These are phyloP conservation scores for Rhinoderma darwinii DNA, from an alignment of 2,113 vertebrate genomes.

Conservation along the genomic window DNA sequence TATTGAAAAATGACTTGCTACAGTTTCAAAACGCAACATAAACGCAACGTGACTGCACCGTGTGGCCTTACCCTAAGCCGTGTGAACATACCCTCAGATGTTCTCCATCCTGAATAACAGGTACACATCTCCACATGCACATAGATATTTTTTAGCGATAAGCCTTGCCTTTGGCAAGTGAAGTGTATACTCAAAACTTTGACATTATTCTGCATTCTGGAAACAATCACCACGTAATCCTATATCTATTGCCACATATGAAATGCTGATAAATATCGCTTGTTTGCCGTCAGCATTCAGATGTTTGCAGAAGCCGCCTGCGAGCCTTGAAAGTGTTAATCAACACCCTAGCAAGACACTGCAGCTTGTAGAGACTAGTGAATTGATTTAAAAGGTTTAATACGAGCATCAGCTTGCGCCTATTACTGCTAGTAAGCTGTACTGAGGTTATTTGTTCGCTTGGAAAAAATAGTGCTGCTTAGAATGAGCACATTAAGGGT, in stretches of 20 bases:
- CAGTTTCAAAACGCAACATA: no score
- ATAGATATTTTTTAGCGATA: background rate
- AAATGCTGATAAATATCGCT: background rate
- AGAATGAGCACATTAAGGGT: constrained; percentile 96
- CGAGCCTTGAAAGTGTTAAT: constrained; percentile 53
- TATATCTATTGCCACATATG: background rate
- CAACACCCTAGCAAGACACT: constrained; percentile 84
- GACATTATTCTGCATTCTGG: background rate
- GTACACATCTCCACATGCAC: background rate
- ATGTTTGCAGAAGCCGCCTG: constrained; percentile 23
- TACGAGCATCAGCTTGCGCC: constrained; percentile 89
- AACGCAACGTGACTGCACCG: no score
- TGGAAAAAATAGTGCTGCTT: constrained; percentile 92
- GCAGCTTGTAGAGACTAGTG: constrained; percentile 90
- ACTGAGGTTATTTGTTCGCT: constrained; percentile 95
- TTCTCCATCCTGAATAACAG: background rate
- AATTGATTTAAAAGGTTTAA: constrained; percentile 97
- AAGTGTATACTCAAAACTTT: background rate
- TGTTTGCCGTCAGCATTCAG: background rate
- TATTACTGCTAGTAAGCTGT: constrained; percentile 94
- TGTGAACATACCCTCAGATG: no score
- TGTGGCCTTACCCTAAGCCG: no score
- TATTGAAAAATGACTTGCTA: no score
- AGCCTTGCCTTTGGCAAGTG: background rate
- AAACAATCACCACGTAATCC: background rate